Conservation (phyloP, 2,888 invertebrate genomes). For the Aleiodes leptofemur region DNA sequence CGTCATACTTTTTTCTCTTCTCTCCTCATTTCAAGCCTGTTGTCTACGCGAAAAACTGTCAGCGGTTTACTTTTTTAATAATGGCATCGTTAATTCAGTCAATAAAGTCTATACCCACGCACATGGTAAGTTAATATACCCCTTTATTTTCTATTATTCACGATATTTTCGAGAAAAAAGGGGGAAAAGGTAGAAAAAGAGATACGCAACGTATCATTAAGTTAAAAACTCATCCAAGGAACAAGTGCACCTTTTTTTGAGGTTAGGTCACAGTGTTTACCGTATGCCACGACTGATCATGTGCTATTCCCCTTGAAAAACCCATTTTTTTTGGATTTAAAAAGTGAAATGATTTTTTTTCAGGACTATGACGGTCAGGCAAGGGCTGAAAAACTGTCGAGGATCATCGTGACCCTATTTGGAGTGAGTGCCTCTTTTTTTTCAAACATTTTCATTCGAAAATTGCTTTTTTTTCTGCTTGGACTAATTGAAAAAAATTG, state of each 20-base stretch:
- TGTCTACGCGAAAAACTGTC: conserved; percentile 27
- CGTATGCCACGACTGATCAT: conserved; percentile 39
- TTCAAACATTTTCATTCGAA: conserved; percentile 16
- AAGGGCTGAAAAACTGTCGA: conserved; percentile 91
- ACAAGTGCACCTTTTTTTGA: conserved; percentile 1
- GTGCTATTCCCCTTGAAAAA: neutral
- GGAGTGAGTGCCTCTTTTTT: conserved; percentile 78
- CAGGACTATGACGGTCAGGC: conserved; percentile 95
- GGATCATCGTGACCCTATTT: conserved; percentile 92
- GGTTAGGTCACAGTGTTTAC: conserved; percentile 40
- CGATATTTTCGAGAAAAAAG: conserved; percentile 2
- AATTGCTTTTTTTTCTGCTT: conserved; percentile 16
- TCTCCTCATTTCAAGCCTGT: conserved; percentile 35
- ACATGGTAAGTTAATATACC: conserved; percentile 64
- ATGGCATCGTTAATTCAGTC: conserved; percentile 68
- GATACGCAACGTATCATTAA: neutral
- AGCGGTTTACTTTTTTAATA: conserved; percentile 44
- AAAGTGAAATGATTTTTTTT: conserved; percentile 51
- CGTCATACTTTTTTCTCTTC: conserved; percentile 22
- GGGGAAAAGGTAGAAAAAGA: too few relatives aligned
- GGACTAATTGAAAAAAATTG: neutral
- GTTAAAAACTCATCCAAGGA: neutral
- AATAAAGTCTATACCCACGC: conserved; percentile 68
- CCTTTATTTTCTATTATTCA: neutral
- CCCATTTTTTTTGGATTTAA: neutral